Conservation (phyloP, 2,888 invertebrate species). For the Synanthedon myopaeformis region DNA sequence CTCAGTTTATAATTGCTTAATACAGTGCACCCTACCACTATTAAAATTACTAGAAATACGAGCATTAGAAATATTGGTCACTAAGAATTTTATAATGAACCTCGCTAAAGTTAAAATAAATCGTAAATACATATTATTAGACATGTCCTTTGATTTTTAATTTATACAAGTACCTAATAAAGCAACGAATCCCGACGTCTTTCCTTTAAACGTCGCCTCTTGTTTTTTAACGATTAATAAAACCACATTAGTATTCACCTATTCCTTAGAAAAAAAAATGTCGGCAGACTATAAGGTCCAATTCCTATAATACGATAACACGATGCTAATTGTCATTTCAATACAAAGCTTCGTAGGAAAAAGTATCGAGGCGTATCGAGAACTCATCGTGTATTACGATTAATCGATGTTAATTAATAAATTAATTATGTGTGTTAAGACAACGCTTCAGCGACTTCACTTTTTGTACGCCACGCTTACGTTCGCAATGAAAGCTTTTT, state of each 20-base stretch:
- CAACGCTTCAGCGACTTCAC: conserved; percentile 43
- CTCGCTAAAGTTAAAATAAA: too few relatives aligned
- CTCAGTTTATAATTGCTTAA: too few relatives aligned
- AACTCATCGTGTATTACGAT: conserved; percentile 41
- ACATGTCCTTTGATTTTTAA: too few relatives aligned
- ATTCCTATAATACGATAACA: conserved; percentile 29
- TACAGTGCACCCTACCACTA: too few relatives aligned
- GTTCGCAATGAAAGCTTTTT: background rate
- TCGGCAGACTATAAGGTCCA: conserved; percentile 30
- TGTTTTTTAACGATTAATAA: conserved; percentile 18
- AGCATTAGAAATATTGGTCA: too few relatives aligned
- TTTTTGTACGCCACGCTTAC: conserved; percentile 39
- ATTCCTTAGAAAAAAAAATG: conserved; percentile 13
- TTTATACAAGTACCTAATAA: too few relatives aligned
- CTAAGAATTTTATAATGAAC: too few relatives aligned
- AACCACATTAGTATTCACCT: conserved; percentile 12
- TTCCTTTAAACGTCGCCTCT: conserved; percentile 9
- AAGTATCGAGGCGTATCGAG: conserved; percentile 43
- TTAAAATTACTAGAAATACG: too few relatives aligned
- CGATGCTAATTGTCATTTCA: conserved; percentile 37
- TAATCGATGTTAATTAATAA: conserved; percentile 67
- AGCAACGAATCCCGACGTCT: too few relatives aligned
- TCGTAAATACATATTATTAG: too few relatives aligned
- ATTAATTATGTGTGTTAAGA: conserved; percentile 65
- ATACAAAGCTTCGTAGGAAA: conserved; percentile 47